Conservation (phyloP, 2,797 vertebrate species). For the Mallotus villosus region DNA sequence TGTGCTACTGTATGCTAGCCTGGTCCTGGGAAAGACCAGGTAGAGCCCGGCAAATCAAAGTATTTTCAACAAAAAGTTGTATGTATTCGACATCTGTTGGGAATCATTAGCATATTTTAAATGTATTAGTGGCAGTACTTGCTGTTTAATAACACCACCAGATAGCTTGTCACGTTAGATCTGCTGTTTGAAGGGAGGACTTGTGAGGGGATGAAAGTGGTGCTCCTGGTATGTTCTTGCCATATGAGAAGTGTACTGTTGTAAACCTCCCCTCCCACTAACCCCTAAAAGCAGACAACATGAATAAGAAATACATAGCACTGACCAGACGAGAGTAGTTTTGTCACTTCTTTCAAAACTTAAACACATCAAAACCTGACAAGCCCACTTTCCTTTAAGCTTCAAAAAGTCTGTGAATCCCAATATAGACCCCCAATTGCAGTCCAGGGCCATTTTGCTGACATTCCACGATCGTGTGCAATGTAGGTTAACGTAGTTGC, state of each 20-base stretch:
- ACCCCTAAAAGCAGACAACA: background rate
- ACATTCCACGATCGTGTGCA: background rate
- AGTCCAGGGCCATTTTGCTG: background rate
- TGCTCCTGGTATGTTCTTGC: background rate
- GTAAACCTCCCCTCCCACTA: background rate
- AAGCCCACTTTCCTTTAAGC: background rate
- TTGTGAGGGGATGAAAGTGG: too few species aligned
- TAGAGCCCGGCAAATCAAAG: too few species aligned
- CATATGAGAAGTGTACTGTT: background rate
- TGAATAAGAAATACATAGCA: background rate
- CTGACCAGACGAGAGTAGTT: background rate
- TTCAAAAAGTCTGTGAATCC: background rate
- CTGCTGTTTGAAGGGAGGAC: too few species aligned
- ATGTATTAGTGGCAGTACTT: too few species aligned
- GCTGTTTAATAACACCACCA: too few species aligned
- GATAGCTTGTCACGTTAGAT: too few species aligned
- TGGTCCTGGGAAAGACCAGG: too few species aligned
- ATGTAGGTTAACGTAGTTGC: background rate
- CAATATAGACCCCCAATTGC: background rate
- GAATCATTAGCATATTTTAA: too few species aligned
- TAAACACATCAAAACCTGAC: background rate
- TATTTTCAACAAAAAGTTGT: too few species aligned
- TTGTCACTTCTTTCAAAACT: background rate
- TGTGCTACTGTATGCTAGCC: too few species aligned
- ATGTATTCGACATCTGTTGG: too few species aligned